Conservation (phyloP, 2,888 invertebrate species). For the Ophraella communa region DNA sequence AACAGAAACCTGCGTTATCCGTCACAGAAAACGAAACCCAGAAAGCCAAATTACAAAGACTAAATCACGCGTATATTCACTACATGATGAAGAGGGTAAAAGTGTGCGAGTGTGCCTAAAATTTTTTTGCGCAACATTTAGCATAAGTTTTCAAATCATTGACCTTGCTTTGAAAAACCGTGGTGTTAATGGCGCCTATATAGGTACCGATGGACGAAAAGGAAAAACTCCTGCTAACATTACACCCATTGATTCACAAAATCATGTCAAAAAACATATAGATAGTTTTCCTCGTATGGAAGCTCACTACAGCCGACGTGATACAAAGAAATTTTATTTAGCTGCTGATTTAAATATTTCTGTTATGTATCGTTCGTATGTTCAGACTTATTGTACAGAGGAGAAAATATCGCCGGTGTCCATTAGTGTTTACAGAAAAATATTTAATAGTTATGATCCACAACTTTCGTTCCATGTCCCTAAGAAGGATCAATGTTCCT, state of each 20-base stretch:
- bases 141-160: constrained; percentile 8
- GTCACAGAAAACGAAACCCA: too few species aligned
- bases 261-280: constrained; percentile 6
- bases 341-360: constrained; percentile 10
- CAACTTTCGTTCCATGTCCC: background rate
- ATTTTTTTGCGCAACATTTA: constrained; percentile 7
- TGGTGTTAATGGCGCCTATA: constrained; percentile 3
- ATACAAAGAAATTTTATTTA: constrained; percentile 2
- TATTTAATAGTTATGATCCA: constrained; percentile 2
- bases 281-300: background rate
- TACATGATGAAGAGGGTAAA: background rate
- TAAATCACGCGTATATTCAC: too few species aligned
- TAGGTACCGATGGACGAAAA: constrained; percentile 13
- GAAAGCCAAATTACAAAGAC: too few species aligned
- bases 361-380: background rate
- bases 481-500: background rate
- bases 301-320: background rate
- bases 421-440: background rate
- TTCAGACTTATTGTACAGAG: background rate
- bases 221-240: background rate
- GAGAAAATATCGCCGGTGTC: background rate
- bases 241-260: background rate
- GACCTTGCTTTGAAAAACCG: constrained; percentile 5
- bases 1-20: too few species aligned
- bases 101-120: constrained; percentile 11